phyloP scores from a whole-genome alignment of 2,113 vertebrate species.

The Rhea americana region DNA sequence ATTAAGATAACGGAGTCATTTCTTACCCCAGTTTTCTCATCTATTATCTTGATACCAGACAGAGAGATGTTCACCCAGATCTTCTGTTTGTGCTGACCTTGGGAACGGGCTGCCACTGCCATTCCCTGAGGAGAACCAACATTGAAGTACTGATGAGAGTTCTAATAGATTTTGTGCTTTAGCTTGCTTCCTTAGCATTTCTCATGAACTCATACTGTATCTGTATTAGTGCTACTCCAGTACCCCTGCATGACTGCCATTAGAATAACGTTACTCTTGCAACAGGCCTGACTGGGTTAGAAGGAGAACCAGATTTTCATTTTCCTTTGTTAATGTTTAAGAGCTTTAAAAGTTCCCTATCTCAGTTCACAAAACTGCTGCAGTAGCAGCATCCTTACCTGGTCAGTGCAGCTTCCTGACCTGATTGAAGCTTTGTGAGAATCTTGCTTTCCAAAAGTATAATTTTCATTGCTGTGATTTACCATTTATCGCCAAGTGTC shows the following conservation, averaged over 20 bases:
- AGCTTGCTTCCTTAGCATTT: not conserved
- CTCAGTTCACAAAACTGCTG: not conserved
- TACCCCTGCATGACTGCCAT: not conserved
- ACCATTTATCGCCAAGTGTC: not conserved
- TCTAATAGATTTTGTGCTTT: not conserved
- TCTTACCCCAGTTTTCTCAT: conserved; percentile 96
- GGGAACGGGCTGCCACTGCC: conserved; percentile 92
- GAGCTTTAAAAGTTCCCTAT: not conserved
- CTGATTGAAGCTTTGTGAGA: not conserved
- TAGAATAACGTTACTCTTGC: not conserved
- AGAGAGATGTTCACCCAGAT: conserved; percentile 95
- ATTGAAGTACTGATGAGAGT: not conserved
- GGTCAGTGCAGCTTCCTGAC: not conserved
- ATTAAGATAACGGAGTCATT: not conserved
- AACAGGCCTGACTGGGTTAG: not conserved
- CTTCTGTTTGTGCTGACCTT: conserved; percentile 96
- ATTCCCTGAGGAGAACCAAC: conserved; percentile 82
- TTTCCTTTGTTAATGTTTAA: not conserved
- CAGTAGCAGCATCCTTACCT: not conserved
- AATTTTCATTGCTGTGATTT: not conserved
- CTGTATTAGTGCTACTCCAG: not conserved
- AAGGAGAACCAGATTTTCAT: not conserved
- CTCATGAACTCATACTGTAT: not conserved
- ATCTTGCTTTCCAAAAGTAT: not conserved
- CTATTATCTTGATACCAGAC: conserved; percentile 92